phyloP scores from a whole-genome alignment of 1,140 invertebrate genomes.

The Tribolium castaneum region DNA sequence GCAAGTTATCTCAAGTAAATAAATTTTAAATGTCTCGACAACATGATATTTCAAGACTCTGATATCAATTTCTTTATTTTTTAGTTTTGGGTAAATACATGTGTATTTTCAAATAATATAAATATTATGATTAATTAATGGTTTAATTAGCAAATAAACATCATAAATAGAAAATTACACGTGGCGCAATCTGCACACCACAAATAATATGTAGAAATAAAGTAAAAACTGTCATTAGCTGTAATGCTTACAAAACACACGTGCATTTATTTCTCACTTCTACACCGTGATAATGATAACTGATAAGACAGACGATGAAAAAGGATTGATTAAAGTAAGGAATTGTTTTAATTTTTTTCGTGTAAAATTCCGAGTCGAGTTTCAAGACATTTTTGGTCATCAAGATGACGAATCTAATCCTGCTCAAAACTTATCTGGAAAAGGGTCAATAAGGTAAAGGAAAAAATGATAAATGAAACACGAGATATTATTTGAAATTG shows the following conservation, averaged over 20 bases:
- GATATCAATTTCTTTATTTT: not conserved
- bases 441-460: constrained; percentile 30
- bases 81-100: not conserved
- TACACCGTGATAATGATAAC: too few relatives aligned
- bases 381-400: not conserved
- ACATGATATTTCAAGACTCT: not conserved
- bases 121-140: not conserved
- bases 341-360: not conserved
- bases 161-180: not conserved
- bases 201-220: not conserved
- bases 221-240: not conserved
- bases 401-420: not conserved
- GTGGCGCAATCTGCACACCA: not conserved
- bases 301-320: too few relatives aligned
- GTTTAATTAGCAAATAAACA: not conserved
- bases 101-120: not conserved
- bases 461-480: not conserved
- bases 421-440: not conserved
- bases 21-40: not conserved
- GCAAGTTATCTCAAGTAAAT: not conserved
- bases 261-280: too few relatives aligned
- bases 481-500: constrained; percentile 26
- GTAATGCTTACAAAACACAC: too few relatives aligned
- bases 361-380: not conserved
- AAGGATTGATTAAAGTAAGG: too few relatives aligned